Evolutionary conservation across 1,140 invertebrate species (phyloP), one percentile per base, ranked within the genome.

Genomic region (Neodiprion pinetum): DNA sequence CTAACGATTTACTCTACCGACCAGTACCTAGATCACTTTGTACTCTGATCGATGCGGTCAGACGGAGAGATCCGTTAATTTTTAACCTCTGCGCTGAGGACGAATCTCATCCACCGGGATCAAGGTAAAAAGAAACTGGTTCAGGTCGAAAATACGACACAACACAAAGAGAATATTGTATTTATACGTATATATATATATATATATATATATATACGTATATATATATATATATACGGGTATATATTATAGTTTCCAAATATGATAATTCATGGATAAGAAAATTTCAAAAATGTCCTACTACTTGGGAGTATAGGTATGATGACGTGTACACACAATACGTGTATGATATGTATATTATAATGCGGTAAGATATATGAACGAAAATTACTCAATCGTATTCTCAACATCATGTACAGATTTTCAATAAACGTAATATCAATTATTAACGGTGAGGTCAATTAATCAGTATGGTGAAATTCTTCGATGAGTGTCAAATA

Each of bases 241-340:
- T 11, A 61, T 61, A 61, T 61, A 61, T 65, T 65, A 65, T 14
- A 65, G 12, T 65, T 65, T 14, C 1, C 12, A 65, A 14, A 65
- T 14, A 69, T 69, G 14, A 69, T 47, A 7, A 69, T 69, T 69
- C 67, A 47, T 23, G 40, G 28, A 69, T 14, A 12, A 17, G 21
- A 69, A 69, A 12, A 69, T 61, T 61, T 61, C 11, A 69, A 69
- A 69, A 12, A 69, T 8, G 11, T 61, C 67, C 67, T 69, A 69
- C 67, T 69, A 17, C 61, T 14, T 65, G 61, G 61, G 17, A 7
- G 17, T 21, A 65, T 4, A 14, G 12, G 17, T 65, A 14, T 65
- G 12, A 14, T 65, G 28, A 40, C 28, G 28, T 40, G 28, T 40
- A 40, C 28, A 40, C 5, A 40, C 28, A 40, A 40, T 40, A 40